Conservation (phyloP, 2,113 vertebrate genomes). For the Heterotis niloticus region DNA sequence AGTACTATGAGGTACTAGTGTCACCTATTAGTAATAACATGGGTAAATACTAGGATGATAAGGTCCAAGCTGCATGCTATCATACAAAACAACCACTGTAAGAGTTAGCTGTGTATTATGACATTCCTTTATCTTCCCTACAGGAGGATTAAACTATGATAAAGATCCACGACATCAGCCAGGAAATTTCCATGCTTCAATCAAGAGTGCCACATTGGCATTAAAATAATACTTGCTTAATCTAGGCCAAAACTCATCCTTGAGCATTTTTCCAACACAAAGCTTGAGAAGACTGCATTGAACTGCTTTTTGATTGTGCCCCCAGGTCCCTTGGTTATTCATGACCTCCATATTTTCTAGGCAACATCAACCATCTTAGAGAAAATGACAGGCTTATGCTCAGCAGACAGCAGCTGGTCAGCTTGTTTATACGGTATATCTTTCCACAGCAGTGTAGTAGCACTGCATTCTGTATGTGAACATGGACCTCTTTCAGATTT, state of each 20-base stretch:
- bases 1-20: no score
- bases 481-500: background rate
- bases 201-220: background rate
- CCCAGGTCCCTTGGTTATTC: conserved; percentile 7
- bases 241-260: conserved; percentile 13
- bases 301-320: background rate
- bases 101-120: no score
- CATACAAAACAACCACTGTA: no score
- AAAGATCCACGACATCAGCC: background rate
- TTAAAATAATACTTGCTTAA: background rate
- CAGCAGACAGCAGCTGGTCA: conserved; percentile 35
- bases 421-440: conserved; percentile 25
- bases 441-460: conserved; percentile 24
- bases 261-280: conserved; percentile 4
- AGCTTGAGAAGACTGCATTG: conserved; percentile 9
- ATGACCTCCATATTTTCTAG: background rate
- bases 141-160: background rate
- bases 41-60: no score
- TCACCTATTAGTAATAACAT: no score
- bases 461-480: background rate
- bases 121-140: background rate
- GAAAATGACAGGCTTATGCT: conserved; percentile 21
- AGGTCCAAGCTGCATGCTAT: no score
- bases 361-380: conserved; percentile 1
- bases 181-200: background rate